These are phyloP conservation scores for Poecilus cupreus DNA, from an alignment of 2,888 invertebrate species.

Conservation along the genomic window DNA sequence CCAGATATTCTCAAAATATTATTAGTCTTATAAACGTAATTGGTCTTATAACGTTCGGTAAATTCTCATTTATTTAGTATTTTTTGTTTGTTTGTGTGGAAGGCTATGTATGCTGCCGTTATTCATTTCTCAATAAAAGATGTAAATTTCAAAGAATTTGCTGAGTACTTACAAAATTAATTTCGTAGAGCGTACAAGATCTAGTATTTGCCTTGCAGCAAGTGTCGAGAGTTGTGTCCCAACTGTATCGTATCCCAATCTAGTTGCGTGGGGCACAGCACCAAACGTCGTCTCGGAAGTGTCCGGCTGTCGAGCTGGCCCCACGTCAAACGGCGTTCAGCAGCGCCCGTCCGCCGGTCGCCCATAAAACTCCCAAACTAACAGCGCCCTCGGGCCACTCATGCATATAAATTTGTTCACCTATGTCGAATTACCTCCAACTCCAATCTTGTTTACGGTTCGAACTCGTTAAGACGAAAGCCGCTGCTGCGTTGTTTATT, in stretches of 20 bases:
- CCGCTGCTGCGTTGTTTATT: constrained; percentile 54
- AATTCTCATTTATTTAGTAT: too few species aligned
- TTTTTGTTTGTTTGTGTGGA: too few species aligned
- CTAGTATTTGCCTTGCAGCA: not conserved
- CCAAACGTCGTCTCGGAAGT: constrained; percentile 39
- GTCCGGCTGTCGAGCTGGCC: constrained; percentile 26
- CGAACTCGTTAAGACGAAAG: constrained; percentile 65
- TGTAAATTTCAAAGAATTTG: too few species aligned
- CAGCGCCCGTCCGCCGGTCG: constrained; percentile 7
- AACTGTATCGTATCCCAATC: not conserved
- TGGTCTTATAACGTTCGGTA: too few species aligned
- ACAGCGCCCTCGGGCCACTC: constrained; percentile 68
- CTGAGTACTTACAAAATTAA: not conserved
- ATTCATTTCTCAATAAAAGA: too few species aligned
- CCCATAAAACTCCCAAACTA: constrained; percentile 67
- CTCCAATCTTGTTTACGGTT: constrained; percentile 66
- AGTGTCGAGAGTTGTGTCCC: not conserved
- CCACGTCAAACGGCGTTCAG: constrained; percentile 31
- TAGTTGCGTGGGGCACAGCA: too few species aligned
- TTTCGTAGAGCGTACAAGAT: not conserved
- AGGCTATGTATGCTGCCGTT: too few species aligned
- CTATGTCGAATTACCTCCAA: constrained; percentile 62
- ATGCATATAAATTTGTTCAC: constrained; percentile 71
- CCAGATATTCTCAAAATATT: too few species aligned
- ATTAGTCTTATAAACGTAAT: too few species aligned